Base-by-base conservation (phyloP, 2,797 vertebrate species). In the Pyrocephalus nanus region DNA sequence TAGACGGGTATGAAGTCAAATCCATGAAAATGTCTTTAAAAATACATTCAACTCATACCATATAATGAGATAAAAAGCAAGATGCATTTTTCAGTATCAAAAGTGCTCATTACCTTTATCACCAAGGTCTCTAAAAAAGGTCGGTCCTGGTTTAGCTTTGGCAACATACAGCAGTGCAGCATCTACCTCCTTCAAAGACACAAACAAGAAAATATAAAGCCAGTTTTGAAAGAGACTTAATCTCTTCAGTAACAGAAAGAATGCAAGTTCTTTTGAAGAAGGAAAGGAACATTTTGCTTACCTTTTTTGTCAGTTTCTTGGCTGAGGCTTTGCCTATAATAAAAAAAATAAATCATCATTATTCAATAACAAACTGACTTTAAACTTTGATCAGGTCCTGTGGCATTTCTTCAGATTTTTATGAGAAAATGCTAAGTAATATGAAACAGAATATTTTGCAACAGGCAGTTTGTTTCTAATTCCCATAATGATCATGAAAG, bases 111-210 rank as follows among this genome's bases (percentile, higher is more conserved):
- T 97, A 99, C 99, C 99, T 92, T 98, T 98, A 98, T 99, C 99
- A 51, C 98, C 99, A 25, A 99, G 97, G 76, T 96, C 97, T 97
- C 99, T 98, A 97, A 99, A 99, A 97, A 99, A 98, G 11, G 96
- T 98, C 9, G 97, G 97, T 89, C 98, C 98, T 67, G 98, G 96
- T 66, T 89, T 90, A 60, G 98, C 98, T 97, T 95, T 98, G 43
- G 98, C 96, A 85, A 98, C 98, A 71, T 88, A 88, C 1, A 47
- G 86, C 92, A 99, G 90, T 96, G 98, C 97, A 47, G 97, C 80
- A 74, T 99, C 96, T 21, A 99, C 84, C 36, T 99, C 99, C 99
- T 99, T 98, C 76, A 93, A 97, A 97, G 38, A 97, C 34, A 98
- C 21, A 95, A 81, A 92, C 43, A 96, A 91, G 91, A 94, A 93